A percentile compares a stretch with the other conserved stretches of the same genome.
Conservation (phyloP, 1,140 invertebrate genomes). For the Psilanteris sp. region DNA sequence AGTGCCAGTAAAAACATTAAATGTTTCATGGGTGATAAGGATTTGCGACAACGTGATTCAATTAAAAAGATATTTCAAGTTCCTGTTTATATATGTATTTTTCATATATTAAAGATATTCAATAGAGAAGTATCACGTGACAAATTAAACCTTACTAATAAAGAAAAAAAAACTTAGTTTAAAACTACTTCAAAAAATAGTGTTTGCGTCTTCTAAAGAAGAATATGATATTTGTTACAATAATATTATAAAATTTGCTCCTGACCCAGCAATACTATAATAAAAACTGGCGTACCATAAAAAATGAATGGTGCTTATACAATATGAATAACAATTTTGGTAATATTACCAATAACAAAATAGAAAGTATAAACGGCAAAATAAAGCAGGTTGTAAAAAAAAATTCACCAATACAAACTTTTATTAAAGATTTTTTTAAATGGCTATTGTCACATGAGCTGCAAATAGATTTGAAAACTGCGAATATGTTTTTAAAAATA, state of each 20-base stretch:
- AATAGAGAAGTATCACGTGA: slow-evolving; percentile 11
- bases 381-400: slow-evolving; percentile 37
- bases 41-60: slow-evolving; percentile 25
- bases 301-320: slow-evolving; percentile 42
- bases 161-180: slow-evolving; percentile 3
- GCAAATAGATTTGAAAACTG: no score
- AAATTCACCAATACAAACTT: slow-evolving; percentile 8
- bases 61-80: slow-evolving; percentile 26
- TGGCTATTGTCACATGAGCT: no score
- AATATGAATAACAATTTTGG: no score
- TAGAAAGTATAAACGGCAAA: slow-evolving; percentile 41
- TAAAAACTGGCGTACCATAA: slow-evolving; percentile 44
- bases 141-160: no score
- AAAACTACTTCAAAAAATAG: no score
- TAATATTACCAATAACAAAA: slow-evolving; percentile 46
- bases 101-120: slow-evolving; percentile 27
- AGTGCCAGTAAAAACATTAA: slow-evolving; percentile 10
- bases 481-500: no score
- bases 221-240: no score
- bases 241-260: no score
- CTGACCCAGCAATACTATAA: slow-evolving; percentile 33
- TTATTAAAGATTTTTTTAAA: no score
- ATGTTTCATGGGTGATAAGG: slow-evolving; percentile 49
- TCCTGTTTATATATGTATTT: slow-evolving; percentile 25
- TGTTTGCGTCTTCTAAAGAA: no score